These are phyloP conservation scores for Psephotus haematonotus DNA, from an alignment of 2,113 vertebrate genomes.

Conservation along the genomic window DNA sequence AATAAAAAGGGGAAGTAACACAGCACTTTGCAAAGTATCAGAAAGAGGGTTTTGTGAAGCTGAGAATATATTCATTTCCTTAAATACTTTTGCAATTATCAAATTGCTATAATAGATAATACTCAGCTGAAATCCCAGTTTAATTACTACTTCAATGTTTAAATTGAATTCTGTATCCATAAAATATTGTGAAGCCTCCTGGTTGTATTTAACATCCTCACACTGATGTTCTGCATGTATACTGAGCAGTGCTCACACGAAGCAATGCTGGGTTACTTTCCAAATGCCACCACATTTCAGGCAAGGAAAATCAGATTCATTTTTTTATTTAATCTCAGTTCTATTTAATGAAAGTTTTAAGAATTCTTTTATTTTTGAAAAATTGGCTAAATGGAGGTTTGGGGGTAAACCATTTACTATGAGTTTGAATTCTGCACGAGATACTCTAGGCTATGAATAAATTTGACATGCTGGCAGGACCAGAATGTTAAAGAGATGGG, in stretches of 20 bases:
- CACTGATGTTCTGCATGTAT: background rate
- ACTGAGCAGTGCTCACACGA: constrained; percentile 22
- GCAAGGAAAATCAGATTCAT: constrained; percentile 65
- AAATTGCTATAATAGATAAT: background rate
- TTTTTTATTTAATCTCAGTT: constrained; percentile 65
- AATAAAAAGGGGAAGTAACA: background rate
- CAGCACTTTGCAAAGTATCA: background rate
- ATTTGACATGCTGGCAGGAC: constrained; percentile 47
- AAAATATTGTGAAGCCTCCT: constrained; percentile 12
- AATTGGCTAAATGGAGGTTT: constrained; percentile 51
- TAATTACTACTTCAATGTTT: constrained; percentile 17
- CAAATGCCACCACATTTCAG: constrained; percentile 18
- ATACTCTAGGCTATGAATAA: constrained; percentile 70
- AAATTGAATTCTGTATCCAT: background rate
- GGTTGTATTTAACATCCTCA: constrained; percentile 34
- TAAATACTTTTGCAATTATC: constrained; percentile 8
- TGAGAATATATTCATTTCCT: background rate
- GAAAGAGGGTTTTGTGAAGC: background rate
- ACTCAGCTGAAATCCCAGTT: background rate
- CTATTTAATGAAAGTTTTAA: constrained; percentile 73
- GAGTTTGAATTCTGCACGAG: constrained; percentile 50
- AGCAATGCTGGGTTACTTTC: constrained; percentile 21
- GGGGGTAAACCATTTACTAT: constrained; percentile 34
- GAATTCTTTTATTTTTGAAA: constrained; percentile 61
- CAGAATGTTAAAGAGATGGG: constrained; percentile 39